Evolutionary conservation across 2,888 invertebrate species (phyloP).

Genomic region (Steinernema scapterisci): DNA sequence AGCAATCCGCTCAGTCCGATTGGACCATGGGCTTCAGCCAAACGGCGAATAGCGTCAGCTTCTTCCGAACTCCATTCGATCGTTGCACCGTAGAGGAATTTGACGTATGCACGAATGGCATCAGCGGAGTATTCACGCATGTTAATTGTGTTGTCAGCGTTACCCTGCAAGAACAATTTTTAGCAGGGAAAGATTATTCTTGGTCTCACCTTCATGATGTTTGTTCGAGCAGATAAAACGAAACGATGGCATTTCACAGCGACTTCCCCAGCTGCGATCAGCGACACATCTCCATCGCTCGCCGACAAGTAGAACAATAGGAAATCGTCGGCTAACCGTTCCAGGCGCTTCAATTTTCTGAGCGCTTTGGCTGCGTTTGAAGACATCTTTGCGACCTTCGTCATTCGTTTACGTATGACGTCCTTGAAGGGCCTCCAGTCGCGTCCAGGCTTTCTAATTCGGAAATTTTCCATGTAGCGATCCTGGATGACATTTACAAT

Average conservation of each 20-base stretch:
- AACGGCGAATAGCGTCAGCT: constrained; percentile 35
- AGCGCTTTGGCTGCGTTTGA: constrained; percentile 16
- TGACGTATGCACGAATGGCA: constrained; percentile 41
- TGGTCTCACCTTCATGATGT: background rate
- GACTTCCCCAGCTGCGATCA: background rate
- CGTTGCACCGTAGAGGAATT: constrained; percentile 42
- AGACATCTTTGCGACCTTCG: constrained; percentile 35
- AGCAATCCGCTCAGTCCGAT: constrained; percentile 17
- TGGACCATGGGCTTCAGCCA: constrained; percentile 46
- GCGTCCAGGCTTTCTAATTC: constrained; percentile 3
- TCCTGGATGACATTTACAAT: constrained; percentile 35
- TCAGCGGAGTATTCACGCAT: constrained; percentile 9
- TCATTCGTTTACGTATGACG: constrained; percentile 37
- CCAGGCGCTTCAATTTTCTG: constrained; percentile 15
- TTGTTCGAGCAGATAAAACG: background rate
- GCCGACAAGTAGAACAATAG: background rate
- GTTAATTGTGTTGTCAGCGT: constrained; percentile 30
- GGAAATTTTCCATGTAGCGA: constrained; percentile 45
- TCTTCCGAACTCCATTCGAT: constrained; percentile 42
- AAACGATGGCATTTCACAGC: background rate
- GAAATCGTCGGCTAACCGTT: constrained; percentile 24
- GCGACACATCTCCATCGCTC: background rate
- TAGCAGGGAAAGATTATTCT: too few relatives aligned
- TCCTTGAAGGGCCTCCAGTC: constrained; percentile 30
- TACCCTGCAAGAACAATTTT: constrained; percentile 28